phyloP scores from a whole-genome alignment of 2,113 vertebrate genomes.

The Parotia lawesii region DNA sequence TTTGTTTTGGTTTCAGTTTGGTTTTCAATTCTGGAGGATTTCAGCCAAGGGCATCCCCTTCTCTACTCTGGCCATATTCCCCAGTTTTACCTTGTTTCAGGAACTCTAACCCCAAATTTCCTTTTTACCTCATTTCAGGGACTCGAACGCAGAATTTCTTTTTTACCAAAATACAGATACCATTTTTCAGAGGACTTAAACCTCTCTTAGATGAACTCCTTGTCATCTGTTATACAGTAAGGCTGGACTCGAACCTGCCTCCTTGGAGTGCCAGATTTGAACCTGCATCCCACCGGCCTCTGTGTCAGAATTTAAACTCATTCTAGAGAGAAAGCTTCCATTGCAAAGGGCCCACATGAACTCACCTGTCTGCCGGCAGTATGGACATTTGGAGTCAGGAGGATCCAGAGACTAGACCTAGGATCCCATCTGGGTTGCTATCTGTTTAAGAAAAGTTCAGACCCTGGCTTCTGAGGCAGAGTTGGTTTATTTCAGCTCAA shows the following conservation, averaged over 20 bases:
- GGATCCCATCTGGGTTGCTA: not conserved
- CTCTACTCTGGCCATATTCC: not conserved
- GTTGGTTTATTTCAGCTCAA: not conserved
- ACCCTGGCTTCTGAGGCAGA: not conserved
- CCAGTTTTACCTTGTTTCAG: not conserved
- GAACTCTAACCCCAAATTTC: not conserved
- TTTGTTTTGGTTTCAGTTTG: not conserved
- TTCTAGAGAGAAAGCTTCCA: not conserved
- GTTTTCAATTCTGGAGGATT: not conserved
- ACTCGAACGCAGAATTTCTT: not conserved
- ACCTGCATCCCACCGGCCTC: not conserved
- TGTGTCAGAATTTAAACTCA: not conserved
- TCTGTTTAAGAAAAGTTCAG: not conserved
- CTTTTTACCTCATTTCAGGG: not conserved
- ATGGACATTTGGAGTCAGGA: not conserved
- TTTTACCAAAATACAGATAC: not conserved
- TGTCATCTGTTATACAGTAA: not conserved
- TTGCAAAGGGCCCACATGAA: not conserved
- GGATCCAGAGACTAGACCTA: not conserved
- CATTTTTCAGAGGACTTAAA: not conserved
- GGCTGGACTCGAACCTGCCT: not conserved
- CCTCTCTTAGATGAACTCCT: not conserved
- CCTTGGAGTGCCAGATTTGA: not conserved
- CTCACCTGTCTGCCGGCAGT: not conserved
- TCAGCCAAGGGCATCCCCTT: not conserved